Evolutionary conservation across 2,113 vertebrate genomes (phyloP).

Genomic region (Dipodomys spectabilis): DNA sequence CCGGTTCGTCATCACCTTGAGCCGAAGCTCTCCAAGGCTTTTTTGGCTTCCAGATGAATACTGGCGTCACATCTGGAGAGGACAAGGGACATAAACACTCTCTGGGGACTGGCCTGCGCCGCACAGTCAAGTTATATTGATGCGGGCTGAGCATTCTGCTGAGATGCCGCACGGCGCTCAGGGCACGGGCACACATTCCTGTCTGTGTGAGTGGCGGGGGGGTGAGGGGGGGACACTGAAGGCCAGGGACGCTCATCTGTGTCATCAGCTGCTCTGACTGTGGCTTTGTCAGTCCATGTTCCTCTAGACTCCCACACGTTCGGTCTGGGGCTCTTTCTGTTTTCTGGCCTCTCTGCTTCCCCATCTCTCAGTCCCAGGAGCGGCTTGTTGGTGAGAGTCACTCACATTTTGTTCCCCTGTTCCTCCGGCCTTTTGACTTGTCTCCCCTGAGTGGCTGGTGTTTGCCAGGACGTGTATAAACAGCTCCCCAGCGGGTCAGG

Average conservation of each 20-base stretch:
- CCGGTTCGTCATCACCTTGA: not conserved
- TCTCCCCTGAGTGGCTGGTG: conserved; percentile 60
- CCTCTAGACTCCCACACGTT: conserved; percentile 76
- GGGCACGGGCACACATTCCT: not conserved
- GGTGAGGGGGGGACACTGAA: conserved; percentile 45
- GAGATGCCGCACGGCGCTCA: not conserved
- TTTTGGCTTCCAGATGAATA: not conserved
- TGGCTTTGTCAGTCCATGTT: conserved; percentile 67
- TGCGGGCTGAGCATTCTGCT: not conserved
- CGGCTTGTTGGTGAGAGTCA: conserved; percentile 36
- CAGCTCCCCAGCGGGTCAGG: conserved; percentile 72
- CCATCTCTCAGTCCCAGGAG: not conserved
- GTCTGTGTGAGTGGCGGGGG: conserved; percentile 38
- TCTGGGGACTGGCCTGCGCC: not conserved
- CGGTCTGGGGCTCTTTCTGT: conserved; percentile 61
- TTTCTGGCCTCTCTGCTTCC: not conserved
- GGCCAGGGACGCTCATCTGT: conserved; percentile 59
- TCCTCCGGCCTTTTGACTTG: not conserved
- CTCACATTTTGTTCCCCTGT: accelerated
- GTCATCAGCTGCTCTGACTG: conserved; percentile 71
- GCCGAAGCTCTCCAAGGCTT: conserved; percentile 43
- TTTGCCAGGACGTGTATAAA: conserved; percentile 57
- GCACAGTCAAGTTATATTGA: conserved; percentile 28
- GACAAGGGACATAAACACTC: not conserved
- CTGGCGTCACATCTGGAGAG: conserved; percentile 44